phyloP scores from a whole-genome alignment of 2,888 invertebrate genomes.

The Lobophora halterata region DNA sequence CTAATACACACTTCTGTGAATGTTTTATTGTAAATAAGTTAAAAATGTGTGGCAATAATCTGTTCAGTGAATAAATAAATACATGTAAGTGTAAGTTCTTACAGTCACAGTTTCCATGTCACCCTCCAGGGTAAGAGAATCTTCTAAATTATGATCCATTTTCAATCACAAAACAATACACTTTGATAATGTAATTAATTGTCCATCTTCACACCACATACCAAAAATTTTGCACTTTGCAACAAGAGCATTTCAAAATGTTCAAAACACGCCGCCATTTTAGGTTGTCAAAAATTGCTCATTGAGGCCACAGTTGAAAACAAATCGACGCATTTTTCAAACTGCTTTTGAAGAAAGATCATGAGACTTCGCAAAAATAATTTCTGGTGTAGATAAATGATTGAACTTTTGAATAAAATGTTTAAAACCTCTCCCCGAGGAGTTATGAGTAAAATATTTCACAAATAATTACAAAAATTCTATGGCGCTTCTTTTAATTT shows the following conservation, averaged over 20 bases:
- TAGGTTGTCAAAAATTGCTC: conserved; percentile 69
- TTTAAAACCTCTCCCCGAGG: conserved; percentile 1
- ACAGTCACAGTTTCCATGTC: no score
- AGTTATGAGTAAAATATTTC: conserved; percentile 30
- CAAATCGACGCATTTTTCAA: conserved; percentile 50
- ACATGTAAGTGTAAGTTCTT: conserved; percentile 38
- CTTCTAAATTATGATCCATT: conserved; percentile 73
- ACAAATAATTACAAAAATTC: conserved; percentile 46
- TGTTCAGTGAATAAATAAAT: conserved; percentile 21
- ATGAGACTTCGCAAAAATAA: conserved; percentile 9
- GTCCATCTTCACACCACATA: no score
- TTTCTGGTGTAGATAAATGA: conserved; percentile 3
- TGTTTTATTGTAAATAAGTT: no score
- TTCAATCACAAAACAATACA: conserved; percentile 20
- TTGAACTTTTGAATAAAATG: conserved; percentile 10
- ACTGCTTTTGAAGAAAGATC: background rate
- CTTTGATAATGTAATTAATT: conserved; percentile 1
- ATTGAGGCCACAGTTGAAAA: conserved; percentile 73
- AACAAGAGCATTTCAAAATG: conserved; percentile 26
- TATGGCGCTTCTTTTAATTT: conserved; percentile 79
- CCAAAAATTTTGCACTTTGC: conserved; percentile 1
- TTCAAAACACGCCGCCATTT: conserved; percentile 81
- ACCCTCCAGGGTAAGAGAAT: conserved; percentile 64
- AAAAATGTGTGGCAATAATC: no score
- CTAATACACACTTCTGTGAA: no score